Percentiles rank a stretch among this genome's conserved stretches.
These are phyloP conservation scores for Holothuria leucospilota DNA, from an alignment of 53 echinoderm and acorn worm species.

Conservation along the genomic window DNA sequence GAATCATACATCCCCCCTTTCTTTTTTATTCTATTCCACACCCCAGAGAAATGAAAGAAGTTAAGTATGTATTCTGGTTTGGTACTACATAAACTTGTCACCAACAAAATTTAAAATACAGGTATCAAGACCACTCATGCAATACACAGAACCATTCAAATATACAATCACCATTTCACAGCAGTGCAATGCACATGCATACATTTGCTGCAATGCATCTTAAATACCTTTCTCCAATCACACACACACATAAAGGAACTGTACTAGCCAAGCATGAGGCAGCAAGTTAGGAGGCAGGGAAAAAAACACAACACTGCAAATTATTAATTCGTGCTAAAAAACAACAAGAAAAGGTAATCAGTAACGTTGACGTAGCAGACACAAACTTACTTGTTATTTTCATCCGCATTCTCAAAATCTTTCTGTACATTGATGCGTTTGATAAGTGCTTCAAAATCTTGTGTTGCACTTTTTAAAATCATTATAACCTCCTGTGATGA, in stretches of 20 bases:
- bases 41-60: no score
- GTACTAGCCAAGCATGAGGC: no score
- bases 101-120: no score
- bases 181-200: no score
- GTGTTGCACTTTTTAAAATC: slow-evolving; percentile 94
- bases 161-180: no score
- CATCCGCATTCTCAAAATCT: slow-evolving; percentile 95
- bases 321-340: not conserved
- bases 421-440: slow-evolving; percentile 95
- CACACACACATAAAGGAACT: no score
- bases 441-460: slow-evolving; percentile 97
- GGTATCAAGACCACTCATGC: not conserved
- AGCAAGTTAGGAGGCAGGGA: not conserved
- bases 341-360: not conserved
- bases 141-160: not conserved
- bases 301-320: not conserved
- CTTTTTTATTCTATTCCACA: no score
- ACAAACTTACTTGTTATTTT: slow-evolving; percentile 83
- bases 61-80: no score
- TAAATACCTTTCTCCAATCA: no score
- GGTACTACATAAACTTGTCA: no score
- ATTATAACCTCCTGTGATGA: slow-evolving; percentile 91
- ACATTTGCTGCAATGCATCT: no score
- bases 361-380: not conserved
- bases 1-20: no score